Evolutionary conservation across 1,140 invertebrate genomes (phyloP).

Genomic region (Anthonomus grandis): DNA sequence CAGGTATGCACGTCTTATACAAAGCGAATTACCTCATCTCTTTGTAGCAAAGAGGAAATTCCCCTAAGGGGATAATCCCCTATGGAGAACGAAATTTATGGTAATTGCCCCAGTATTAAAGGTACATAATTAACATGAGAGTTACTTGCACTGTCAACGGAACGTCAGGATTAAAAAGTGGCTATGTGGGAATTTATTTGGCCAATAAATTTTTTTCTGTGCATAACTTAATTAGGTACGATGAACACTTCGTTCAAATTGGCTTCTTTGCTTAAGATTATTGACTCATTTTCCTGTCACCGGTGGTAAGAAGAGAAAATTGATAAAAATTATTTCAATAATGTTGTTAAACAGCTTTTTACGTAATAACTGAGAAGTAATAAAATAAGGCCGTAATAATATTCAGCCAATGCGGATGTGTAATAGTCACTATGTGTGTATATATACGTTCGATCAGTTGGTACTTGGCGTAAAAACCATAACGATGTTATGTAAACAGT

Average conservation of each 20-base stretch:
- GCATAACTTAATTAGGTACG: too few species aligned
- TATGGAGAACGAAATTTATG: conserved; percentile 21
- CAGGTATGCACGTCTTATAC: conserved; percentile 23
- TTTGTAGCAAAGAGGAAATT: conserved; percentile 16
- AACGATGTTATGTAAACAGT: conserved; percentile 23
- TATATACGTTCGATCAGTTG: conserved; percentile 16
- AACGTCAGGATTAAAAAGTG: too few species aligned
- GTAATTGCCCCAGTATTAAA: conserved; percentile 20
- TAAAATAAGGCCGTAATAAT: conserved; percentile 12
- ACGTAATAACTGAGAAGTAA: conserved; percentile 10
- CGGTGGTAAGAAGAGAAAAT: too few species aligned
- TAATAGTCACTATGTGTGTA: too few species aligned
- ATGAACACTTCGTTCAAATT: too few species aligned
- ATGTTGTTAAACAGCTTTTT: conserved; percentile 16
- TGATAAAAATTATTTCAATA: conserved; percentile 6
- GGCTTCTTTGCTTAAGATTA: too few species aligned
- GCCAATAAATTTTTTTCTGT: too few species aligned
- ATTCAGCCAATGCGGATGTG: conserved; percentile 16
- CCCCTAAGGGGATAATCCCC: conserved; percentile 20
- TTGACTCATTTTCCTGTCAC: too few species aligned
- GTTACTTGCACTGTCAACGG: too few species aligned
- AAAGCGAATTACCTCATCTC: conserved; percentile 26
- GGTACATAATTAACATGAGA: conserved; percentile 15
- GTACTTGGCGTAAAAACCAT: conserved; percentile 14
- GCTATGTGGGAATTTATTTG: too few species aligned